A percentile compares a stretch with the other conserved stretches of the same genome.
Conservation (phyloP, 2,888 invertebrate genomes). For the Steinernema scapterisci region DNA sequence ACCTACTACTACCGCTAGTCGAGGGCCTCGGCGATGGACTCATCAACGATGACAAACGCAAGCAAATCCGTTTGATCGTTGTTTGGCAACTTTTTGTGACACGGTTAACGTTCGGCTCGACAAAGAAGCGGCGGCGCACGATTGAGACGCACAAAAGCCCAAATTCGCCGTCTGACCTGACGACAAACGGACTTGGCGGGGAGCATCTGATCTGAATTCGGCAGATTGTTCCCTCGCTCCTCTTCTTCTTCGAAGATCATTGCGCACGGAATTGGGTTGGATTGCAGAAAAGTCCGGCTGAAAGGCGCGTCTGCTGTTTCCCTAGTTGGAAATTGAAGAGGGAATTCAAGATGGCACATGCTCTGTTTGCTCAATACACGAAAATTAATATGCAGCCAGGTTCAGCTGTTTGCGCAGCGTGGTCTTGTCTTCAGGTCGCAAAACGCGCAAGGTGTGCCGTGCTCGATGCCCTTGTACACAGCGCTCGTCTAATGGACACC, state of each 20-base stretch:
- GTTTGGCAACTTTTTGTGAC: conserved; percentile 6
- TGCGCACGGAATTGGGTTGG: not conserved
- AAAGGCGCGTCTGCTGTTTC: no score
- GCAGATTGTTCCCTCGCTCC: no score
- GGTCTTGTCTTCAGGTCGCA: not conserved
- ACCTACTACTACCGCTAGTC: not conserved
- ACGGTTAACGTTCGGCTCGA: not conserved
- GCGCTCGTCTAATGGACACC: not conserved
- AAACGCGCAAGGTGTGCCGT: conserved; percentile 22
- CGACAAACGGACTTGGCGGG: no score
- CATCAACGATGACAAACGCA: conserved; percentile 8
- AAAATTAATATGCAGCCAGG: conserved; percentile 1
- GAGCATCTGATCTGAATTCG: no score
- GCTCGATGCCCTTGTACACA: not conserved
- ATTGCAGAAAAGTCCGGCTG: not conserved
- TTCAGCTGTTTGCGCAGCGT: not conserved
- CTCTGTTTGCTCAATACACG: not conserved
- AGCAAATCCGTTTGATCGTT: conserved; percentile 20
- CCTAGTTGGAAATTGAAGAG: not conserved
- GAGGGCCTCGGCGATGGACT: not conserved
- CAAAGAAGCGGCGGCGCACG: not conserved
- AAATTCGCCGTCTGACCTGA: no score
- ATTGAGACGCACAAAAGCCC: no score
- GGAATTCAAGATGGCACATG: not conserved
- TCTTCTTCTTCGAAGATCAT: not conserved